Evolutionary conservation across 1,140 invertebrate genomes (phyloP).

Genomic region (Drosophila orosa): DNA sequence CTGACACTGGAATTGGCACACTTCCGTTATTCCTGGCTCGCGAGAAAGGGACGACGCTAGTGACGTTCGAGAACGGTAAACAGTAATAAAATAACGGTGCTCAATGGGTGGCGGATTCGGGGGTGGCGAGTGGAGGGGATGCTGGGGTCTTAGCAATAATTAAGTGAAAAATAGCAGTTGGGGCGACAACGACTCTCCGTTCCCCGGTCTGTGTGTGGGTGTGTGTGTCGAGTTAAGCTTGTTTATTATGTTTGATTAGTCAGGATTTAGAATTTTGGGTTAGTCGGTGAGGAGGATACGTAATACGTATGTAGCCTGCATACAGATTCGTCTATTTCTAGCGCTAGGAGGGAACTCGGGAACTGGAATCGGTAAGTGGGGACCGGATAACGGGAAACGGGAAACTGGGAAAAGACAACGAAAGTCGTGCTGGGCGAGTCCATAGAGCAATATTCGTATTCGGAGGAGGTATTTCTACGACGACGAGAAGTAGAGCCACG

Average conservation of each 20-base stretch:
- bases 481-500: constrained; percentile 6
- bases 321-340: constrained; percentile 25
- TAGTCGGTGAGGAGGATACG: constrained; percentile 20
- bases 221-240: constrained; percentile 62
- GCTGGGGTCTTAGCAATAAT: constrained; percentile 70
- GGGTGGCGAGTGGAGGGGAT: constrained; percentile 10
- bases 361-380: background rate
- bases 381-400: background rate
- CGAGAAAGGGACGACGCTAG: constrained; percentile 39
- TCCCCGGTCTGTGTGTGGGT: constrained; percentile 27
- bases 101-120: constrained; percentile 50
- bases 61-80: constrained; percentile 63
- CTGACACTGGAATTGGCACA: constrained; percentile 67
- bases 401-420: constrained; percentile 3
- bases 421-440: constrained; percentile 15
- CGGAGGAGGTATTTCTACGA: constrained; percentile 1
- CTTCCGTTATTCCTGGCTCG: constrained; percentile 51
- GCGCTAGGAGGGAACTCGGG: constrained; percentile 11
- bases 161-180: constrained; percentile 75
- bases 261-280: constrained; percentile 62
- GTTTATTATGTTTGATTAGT: constrained; percentile 79
- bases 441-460: constrained; percentile 22
- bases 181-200: constrained; percentile 40
- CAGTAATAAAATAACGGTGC: constrained; percentile 73
- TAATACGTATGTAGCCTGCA: constrained; percentile 7